Percentiles rank a stretch among this genome's conserved stretches.
These are phyloP conservation scores for Apeira syringaria DNA, from an alignment of 2,888 invertebrate species.

Conservation along the genomic window DNA sequence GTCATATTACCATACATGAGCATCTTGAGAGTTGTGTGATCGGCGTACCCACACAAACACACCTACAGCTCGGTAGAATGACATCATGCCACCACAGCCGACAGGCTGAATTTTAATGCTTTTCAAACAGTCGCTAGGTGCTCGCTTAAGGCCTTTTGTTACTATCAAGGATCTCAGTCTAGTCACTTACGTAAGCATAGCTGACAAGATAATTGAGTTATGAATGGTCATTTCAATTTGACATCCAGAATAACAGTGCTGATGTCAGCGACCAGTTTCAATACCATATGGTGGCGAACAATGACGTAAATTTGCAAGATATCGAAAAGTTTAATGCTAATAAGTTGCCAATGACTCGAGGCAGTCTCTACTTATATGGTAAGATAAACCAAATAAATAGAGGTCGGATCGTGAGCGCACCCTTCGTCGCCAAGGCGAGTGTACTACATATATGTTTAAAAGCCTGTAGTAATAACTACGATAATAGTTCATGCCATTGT, in stretches of 20 bases:
- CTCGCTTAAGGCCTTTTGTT: slow-evolving; percentile 43
- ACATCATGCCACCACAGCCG: slow-evolving; percentile 59
- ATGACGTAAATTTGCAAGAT: slow-evolving; percentile 36
- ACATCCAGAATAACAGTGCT: slow-evolving; percentile 18
- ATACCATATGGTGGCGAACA: slow-evolving; percentile 50
- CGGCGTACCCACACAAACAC: slow-evolving; percentile 57
- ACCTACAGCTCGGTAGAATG: slow-evolving; percentile 53
- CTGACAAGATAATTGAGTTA: slow-evolving; percentile 20
- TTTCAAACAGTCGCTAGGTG: slow-evolving; percentile 50
- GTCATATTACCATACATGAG: slow-evolving; percentile 73
- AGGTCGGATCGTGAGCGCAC: slow-evolving; percentile 64
- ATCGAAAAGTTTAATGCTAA: slow-evolving; percentile 65
- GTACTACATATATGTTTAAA: too few relatives aligned
- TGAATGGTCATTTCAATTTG: slow-evolving; percentile 18
- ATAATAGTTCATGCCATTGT: slow-evolving; percentile 60
- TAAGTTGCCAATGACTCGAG: slow-evolving; percentile 46
- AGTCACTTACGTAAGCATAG: slow-evolving; percentile 43
- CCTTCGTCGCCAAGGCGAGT: slow-evolving; percentile 57
- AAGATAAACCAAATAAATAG: slow-evolving; percentile 65
- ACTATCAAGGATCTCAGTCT: slow-evolving; percentile 46
- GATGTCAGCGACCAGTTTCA: slow-evolving; percentile 18
- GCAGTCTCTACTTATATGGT: slow-evolving; percentile 72
- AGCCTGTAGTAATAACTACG: slow-evolving; percentile 25
- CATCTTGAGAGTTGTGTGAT: slow-evolving; percentile 44
- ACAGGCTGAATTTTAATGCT: slow-evolving; percentile 66